Conservation (phyloP, 92 coral and sea anemone species). For the Hydrozoanthus gracilis region DNA sequence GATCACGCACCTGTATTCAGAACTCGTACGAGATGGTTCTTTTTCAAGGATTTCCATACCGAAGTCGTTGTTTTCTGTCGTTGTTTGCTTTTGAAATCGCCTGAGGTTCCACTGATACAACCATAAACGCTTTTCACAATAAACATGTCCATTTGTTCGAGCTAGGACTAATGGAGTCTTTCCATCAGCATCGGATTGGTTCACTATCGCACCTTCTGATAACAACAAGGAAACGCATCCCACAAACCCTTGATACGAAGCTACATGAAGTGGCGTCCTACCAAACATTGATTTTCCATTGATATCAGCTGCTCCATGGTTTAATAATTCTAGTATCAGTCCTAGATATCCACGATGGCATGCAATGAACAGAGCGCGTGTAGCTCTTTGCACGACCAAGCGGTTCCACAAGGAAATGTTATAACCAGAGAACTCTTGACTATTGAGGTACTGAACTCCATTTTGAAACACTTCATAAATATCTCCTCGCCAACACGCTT, state of each 20-base stretch:
- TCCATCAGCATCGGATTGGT: conserved; percentile 75
- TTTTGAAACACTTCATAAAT: conserved; percentile 91
- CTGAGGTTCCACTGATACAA: conserved; percentile 75
- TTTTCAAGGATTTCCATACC: conserved; percentile 20
- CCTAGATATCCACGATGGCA: conserved; percentile 93
- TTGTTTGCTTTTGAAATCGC: conserved; percentile 7
- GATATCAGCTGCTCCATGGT: conserved; percentile 89
- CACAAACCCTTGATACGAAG: conserved; percentile 96
- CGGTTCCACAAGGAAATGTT: conserved; percentile 91
- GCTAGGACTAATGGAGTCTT: conserved; percentile 85
- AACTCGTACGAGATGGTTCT: conserved; percentile 34
- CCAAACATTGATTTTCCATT: conserved; percentile 91
- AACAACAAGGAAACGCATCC: conserved; percentile 94
- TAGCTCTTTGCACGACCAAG: conserved; percentile 88
- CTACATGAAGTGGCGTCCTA: conserved; percentile 86
- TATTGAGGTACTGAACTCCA: conserved; percentile 84
- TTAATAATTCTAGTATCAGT: conserved; percentile 84
- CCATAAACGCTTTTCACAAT: conserved; percentile 91
- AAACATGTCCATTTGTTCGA: conserved; percentile 84
- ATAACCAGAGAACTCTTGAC: conserved; percentile 64
- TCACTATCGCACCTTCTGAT: conserved; percentile 85
- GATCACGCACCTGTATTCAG: conserved; percentile 21
- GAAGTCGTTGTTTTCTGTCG: background rate
- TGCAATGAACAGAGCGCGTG: conserved; percentile 90
- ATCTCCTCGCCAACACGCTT: conserved; percentile 95